phyloP scores from a whole-genome alignment of 2,113 vertebrate species.

The Taurulus bubalis region DNA sequence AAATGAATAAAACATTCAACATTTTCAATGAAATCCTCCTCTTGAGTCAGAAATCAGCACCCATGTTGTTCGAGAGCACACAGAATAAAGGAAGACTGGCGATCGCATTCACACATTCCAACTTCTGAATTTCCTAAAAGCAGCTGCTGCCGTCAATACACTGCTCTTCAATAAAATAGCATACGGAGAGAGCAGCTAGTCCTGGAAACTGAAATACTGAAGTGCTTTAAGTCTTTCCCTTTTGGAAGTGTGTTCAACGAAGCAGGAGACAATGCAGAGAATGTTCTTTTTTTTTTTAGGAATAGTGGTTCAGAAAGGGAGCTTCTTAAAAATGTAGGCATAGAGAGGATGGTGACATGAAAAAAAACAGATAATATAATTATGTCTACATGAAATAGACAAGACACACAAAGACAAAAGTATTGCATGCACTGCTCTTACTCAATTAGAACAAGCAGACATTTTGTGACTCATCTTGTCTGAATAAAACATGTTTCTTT shows the following conservation, averaged over 20 bases:
- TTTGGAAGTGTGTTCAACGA: slow-evolving; percentile 28
- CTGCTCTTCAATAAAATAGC: slow-evolving; percentile 23
- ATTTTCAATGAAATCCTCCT: slow-evolving; percentile 9
- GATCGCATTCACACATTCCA: not conserved
- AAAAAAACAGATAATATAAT: not conserved
- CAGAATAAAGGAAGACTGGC: not conserved
- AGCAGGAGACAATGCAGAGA: slow-evolving; percentile 4
- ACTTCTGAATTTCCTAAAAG: slow-evolving; percentile 22
- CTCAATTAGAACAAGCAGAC: slow-evolving; percentile 9
- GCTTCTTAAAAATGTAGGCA: not conserved
- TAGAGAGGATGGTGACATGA: not conserved
- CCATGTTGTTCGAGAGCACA: not conserved
- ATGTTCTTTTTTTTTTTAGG: not conserved
- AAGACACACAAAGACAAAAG: not conserved
- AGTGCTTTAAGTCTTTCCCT: slow-evolving; percentile 33
- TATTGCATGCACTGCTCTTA: not conserved
- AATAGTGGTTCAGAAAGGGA: not conserved
- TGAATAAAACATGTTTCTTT: slow-evolving; percentile 36
- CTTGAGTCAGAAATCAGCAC: not conserved
- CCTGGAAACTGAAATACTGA: slow-evolving; percentile 16
- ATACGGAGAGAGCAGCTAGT: slow-evolving; percentile 12
- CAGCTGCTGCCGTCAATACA: not conserved
- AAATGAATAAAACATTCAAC: slow-evolving; percentile 18
- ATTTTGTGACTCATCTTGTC: slow-evolving; percentile 18
- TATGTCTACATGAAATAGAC: slow-evolving; percentile 6